phyloP scores from a whole-genome alignment of 2,888 invertebrate species.

The Acleris sparsana region DNA sequence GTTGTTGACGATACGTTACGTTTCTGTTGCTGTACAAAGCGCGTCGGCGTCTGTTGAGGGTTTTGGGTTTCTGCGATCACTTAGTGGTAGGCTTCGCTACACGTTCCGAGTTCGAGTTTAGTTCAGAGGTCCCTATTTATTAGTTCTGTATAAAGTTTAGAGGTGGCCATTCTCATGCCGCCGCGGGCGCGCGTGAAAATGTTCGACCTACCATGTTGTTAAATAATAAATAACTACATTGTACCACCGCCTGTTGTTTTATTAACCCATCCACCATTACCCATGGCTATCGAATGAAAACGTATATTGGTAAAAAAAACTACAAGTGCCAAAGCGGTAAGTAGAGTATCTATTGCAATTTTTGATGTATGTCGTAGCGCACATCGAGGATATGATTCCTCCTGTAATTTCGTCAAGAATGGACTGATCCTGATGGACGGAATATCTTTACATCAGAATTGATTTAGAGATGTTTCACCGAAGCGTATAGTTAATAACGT shows the following conservation, averaged over 20 bases:
- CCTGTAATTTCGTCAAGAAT: too few relatives aligned
- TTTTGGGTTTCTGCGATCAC: conserved; percentile 36
- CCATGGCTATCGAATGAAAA: too few relatives aligned
- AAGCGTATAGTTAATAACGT: too few relatives aligned
- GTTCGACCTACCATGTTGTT: conserved; percentile 84
- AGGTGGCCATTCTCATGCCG: conserved; percentile 79
- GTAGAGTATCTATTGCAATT: too few relatives aligned
- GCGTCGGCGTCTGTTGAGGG: conserved; percentile 47
- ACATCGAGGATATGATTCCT: too few relatives aligned
- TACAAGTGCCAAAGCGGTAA: too few relatives aligned
- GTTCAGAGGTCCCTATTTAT: conserved; percentile 69
- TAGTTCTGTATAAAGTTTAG: conserved; percentile 82
- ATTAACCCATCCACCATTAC: conserved; percentile 45
- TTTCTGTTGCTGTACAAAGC: conserved; percentile 52
- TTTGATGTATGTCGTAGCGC: too few relatives aligned
- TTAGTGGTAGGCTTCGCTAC: conserved; percentile 73
- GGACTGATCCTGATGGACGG: too few relatives aligned
- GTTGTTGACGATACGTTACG: conserved; percentile 68
- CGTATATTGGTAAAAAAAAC: too few relatives aligned
- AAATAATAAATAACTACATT: conserved; percentile 87
- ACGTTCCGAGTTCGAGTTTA: conserved; percentile 51
- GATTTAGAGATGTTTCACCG: too few relatives aligned
- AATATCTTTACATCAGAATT: too few relatives aligned
- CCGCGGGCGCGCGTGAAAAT: conserved; percentile 73
- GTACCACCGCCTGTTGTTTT: conserved; percentile 84